phyloP scores from a whole-genome alignment of 2,888 invertebrate species.

The Plagiodera versicolora region DNA sequence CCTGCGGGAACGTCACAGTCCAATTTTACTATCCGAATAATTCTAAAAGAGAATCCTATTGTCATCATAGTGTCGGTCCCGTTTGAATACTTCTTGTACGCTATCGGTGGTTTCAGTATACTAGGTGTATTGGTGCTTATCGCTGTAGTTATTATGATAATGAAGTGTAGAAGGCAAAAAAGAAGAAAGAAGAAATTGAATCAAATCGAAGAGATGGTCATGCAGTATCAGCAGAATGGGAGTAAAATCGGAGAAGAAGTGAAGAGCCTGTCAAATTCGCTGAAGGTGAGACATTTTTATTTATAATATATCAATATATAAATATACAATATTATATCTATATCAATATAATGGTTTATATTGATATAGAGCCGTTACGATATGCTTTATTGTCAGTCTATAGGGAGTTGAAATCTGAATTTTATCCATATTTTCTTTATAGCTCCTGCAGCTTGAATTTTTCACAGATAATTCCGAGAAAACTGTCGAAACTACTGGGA shows the following conservation, averaged over 20 bases:
- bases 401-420: too few species aligned
- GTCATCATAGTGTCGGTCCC: slow-evolving; percentile 66
- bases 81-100: slow-evolving; percentile 69
- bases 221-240: slow-evolving; percentile 56
- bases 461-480: too few species aligned
- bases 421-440: too few species aligned
- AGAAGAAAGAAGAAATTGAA: slow-evolving; percentile 57
- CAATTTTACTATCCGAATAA: slow-evolving; percentile 78
- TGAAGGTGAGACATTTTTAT: slow-evolving; percentile 32
- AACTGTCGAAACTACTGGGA: too few species aligned
- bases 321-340: too few species aligned
- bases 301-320: too few species aligned
- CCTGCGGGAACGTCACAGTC: slow-evolving; percentile 76
- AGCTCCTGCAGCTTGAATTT: too few species aligned
- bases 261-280: slow-evolving; percentile 35
- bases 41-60: slow-evolving; percentile 72
- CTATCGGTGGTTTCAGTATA: slow-evolving; percentile 65
- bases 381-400: too few species aligned
- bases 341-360: too few species aligned
- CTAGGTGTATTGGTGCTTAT: slow-evolving; percentile 66
- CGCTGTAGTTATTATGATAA: slow-evolving; percentile 65
- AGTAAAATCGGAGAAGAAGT: slow-evolving; percentile 33
- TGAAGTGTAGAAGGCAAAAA: slow-evolving; percentile 51
- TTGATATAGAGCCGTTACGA: too few species aligned
- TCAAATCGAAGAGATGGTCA: slow-evolving; percentile 57